Percentiles rank a stretch among this genome's conserved stretches.
Conservation (phyloP, 2,888 invertebrate species). For the Cryptops parisi region DNA sequence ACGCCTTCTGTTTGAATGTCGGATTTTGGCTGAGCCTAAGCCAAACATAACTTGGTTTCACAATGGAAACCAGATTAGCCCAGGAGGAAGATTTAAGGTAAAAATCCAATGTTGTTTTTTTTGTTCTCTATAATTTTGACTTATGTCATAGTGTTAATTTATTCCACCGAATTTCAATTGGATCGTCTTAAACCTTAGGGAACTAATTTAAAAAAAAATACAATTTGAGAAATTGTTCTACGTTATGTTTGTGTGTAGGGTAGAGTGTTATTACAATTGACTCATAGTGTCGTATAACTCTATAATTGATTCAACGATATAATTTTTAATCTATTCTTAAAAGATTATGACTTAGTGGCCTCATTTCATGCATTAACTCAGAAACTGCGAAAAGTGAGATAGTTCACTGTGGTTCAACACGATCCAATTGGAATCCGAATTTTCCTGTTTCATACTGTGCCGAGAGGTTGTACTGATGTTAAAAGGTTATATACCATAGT, state of each 20-base stretch:
- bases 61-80: constrained; percentile 63
- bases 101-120: constrained; percentile 10
- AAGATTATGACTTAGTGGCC: no score
- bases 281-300: not conserved
- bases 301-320: no score
- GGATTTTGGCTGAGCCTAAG: constrained; percentile 82
- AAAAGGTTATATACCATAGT: no score
- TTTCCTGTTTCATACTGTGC: not conserved
- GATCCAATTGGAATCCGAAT: no score
- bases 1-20: constrained; percentile 82
- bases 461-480: not conserved
- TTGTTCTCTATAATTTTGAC: no score
- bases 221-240: not conserved
- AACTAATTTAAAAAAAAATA: not conserved
- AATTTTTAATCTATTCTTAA: no score
- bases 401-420: no score
- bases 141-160: no score
- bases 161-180: no score
- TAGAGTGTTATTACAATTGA: not conserved
- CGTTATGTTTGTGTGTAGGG: not conserved
- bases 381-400: no score
- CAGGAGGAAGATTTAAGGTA: constrained; percentile 75
- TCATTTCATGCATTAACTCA: no score
- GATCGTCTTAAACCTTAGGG: no score
- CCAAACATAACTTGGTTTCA: constrained; percentile 83